phyloP scores from a whole-genome alignment of 2,797 vertebrate genomes.

The Lutjanus campechanus region DNA sequence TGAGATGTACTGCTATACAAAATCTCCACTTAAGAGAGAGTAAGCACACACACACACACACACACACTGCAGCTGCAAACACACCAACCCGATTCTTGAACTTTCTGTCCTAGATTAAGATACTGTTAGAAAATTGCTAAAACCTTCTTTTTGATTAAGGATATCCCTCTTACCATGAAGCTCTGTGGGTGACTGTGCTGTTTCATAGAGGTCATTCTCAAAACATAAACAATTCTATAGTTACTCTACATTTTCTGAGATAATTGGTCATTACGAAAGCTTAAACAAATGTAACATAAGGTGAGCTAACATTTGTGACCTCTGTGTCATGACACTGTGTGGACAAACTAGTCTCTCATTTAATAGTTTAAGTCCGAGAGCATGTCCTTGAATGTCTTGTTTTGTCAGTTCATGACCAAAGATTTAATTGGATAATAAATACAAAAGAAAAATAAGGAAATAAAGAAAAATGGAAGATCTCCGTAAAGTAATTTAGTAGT shows the following conservation, averaged over 20 bases:
- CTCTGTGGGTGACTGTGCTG: background rate
- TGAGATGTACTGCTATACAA: slow-evolving; percentile 18
- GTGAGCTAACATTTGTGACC: background rate
- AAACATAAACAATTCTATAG: background rate
- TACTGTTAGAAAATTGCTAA: slow-evolving; percentile 27
- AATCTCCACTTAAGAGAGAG: slow-evolving; percentile 18
- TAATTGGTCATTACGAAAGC: background rate
- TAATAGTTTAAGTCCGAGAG: no score
- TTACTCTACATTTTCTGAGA: background rate
- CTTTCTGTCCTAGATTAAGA: slow-evolving; percentile 15
- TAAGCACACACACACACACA: background rate
- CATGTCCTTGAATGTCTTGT: no score
- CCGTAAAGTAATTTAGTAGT: no score
- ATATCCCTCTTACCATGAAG: background rate
- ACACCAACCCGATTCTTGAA: slow-evolving; percentile 25
- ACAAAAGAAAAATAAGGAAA: no score
- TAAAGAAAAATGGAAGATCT: no score
- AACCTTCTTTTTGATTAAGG: slow-evolving; percentile 18
- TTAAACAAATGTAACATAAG: no score
- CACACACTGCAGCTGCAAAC: slow-evolving; percentile 17
- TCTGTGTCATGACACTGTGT: no score
- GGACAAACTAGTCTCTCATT: no score
- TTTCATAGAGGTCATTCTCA: background rate
- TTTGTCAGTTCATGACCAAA: no score
- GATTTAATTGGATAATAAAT: no score